A percentile compares a stretch with the other conserved stretches of the same genome.
These are phyloP conservation scores for Patiria miniata DNA, from an alignment of 35 echinoderm and acorn worm genomes.

Conservation along the genomic window DNA sequence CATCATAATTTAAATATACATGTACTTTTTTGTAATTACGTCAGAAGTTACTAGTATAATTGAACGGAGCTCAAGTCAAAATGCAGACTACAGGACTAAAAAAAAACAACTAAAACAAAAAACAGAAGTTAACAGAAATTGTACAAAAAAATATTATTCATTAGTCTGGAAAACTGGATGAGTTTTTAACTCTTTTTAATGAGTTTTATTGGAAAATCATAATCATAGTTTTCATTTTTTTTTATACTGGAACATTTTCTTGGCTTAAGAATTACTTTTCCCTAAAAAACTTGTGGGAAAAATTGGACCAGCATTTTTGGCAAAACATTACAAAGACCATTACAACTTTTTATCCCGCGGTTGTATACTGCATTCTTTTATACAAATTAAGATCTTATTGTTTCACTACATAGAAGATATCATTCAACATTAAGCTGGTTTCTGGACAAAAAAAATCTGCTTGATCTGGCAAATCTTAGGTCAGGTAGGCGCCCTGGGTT, in stretches of 20 bases:
- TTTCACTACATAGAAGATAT: too few species aligned
- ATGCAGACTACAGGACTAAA: neutral
- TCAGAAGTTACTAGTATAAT: neutral
- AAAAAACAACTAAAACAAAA: neutral
- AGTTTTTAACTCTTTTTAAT: neutral
- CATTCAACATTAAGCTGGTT: too few species aligned
- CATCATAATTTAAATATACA: constrained; percentile 35
- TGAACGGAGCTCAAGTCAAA: neutral
- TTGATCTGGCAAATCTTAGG: too few species aligned
- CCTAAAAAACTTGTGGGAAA: too few species aligned
- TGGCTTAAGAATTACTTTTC: too few species aligned
- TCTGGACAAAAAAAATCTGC: too few species aligned
- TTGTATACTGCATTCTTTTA: too few species aligned
- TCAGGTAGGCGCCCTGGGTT: too few species aligned
- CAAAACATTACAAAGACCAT: too few species aligned
- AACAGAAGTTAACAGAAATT: neutral
- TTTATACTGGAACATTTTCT: neutral
- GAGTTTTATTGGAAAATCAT: neutral
- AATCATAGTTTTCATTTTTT: neutral
- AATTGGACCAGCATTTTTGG: too few species aligned
- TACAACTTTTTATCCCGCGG: too few species aligned
- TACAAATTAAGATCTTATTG: too few species aligned
- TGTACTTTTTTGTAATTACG: constrained; percentile 13
- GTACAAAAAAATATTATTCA: neutral
- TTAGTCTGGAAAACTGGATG: neutral